Evolutionary conservation across 30 jellyfish, hydroid and myxozoan genomes (phyloP), one percentile per base, ranked within the genome.

Genomic region (Sanderia malayensis): DNA sequence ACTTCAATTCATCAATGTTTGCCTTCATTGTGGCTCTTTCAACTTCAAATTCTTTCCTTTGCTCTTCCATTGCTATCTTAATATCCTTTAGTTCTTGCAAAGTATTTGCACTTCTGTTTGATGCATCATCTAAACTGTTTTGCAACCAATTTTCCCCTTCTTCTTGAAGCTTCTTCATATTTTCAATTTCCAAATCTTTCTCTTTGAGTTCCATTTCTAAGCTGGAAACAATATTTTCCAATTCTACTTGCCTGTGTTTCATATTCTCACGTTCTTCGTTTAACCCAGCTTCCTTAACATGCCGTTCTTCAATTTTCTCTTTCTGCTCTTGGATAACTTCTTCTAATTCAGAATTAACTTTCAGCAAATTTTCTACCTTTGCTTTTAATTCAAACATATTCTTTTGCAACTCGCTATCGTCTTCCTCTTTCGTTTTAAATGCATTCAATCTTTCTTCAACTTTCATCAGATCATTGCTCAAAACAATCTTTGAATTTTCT

Each of bases 1-100:
- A 8, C 1, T 61, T 27, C 33, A 41, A 21, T 46, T 85, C 82
- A 10, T 68, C 95, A 22, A 85, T 46, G 18, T 62, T 58, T 32
- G 73, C 60, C 31, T 34, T 66, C 4, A 85, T 71, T 62, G 27
- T 4, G 45, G 44, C 41, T 45, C 46, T 61, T 23, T 63, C 78
- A 30, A 11, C 24, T 33, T 53, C 71, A 29, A 52, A 58, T 7
- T 55, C 84, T 2, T 1, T 61, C 9, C 23, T 4, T 4, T 34
- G 22, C 30, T 66, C 61, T 2, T 28, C 78, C 6, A 4, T 4
- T 32, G 9, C 69, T 9, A 25, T 28, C 31, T 66, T 34, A 71
- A 28, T 7, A 3, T 10, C 70, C 11, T 66, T 70, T 25, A 44
- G 22, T 13, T 31, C 73, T 6, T 17, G n/a, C 2, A 55, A 10